A percentile compares a stretch with the other conserved stretches of the same genome.
Conservation (phyloP, 1,140 invertebrate species). For the Armadillidium nasatum region DNA sequence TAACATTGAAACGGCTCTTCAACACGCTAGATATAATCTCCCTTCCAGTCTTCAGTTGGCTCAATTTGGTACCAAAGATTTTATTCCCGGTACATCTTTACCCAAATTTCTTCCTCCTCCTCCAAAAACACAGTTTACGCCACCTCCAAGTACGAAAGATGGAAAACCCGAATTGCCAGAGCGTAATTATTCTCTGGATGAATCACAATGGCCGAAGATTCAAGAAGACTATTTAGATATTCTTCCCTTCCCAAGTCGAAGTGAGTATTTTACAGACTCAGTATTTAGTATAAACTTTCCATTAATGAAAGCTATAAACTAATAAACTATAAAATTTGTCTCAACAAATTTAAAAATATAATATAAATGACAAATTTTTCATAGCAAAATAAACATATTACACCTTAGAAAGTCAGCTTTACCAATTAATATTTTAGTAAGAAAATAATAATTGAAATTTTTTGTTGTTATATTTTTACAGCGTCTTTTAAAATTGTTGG, state of each 20-base stretch:
- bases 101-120: conserved; percentile 4
- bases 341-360: no score
- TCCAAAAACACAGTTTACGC: background rate
- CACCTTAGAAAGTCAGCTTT: no score
- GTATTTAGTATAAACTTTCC: background rate
- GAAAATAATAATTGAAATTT: no score
- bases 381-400: no score
- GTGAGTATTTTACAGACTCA: background rate
- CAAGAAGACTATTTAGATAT: background rate
- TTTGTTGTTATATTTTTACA: no score
- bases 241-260: background rate
- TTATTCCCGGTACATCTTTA: background rate
- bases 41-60: background rate
- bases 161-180: background rate
- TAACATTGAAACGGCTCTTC: background rate
- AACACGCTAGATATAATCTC: background rate
- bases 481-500: no score
- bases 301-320: background rate
- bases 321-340: no score
- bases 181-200: background rate
- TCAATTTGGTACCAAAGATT: background rate
- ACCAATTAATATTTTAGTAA: no score
- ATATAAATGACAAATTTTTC: no score
- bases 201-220: background rate
- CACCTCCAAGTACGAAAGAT: background rate